These are phyloP conservation scores for human (Homo sapiens) DNA, from an alignment of 2,113 vertebrate genomes.

Conservation along the genomic window DNA sequence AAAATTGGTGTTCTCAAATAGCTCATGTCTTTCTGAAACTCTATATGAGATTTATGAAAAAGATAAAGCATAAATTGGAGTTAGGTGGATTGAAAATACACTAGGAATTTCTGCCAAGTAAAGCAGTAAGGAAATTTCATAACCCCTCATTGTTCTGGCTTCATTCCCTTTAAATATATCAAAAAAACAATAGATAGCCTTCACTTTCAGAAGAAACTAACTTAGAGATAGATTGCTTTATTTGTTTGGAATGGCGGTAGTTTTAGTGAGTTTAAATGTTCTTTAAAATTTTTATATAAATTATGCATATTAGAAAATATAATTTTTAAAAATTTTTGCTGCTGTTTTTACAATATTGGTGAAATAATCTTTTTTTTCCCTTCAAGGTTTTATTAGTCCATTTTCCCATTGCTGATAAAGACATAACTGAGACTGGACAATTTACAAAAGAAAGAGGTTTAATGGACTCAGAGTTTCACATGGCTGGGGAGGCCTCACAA, in stretches of 20 bases:
- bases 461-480: no score
- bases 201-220: not conserved
- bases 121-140: slow-evolving; percentile 74
- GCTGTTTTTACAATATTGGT: not conserved
- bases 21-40: slow-evolving; percentile 59
- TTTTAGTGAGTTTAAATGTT: not conserved
- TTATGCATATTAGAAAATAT: not conserved
- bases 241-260: not conserved
- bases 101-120: slow-evolving; percentile 74
- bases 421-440: no score
- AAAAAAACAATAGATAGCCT: slow-evolving; percentile 48
- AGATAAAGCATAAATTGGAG: slow-evolving; percentile 70
- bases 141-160: slow-evolving; percentile 33
- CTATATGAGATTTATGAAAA: slow-evolving; percentile 73
- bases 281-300: not conserved
- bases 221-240: not conserved
- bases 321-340: not conserved
- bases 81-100: slow-evolving; percentile 72
- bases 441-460: no score
- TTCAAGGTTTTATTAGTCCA: not conserved
- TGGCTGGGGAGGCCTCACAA: no score
- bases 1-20: slow-evolving; percentile 44
- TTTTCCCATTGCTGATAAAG: no score
- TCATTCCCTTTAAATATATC: not conserved
- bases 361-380: not conserved